Conservation (phyloP, 2,888 invertebrate species). For the Pseudococcus viburni region DNA sequence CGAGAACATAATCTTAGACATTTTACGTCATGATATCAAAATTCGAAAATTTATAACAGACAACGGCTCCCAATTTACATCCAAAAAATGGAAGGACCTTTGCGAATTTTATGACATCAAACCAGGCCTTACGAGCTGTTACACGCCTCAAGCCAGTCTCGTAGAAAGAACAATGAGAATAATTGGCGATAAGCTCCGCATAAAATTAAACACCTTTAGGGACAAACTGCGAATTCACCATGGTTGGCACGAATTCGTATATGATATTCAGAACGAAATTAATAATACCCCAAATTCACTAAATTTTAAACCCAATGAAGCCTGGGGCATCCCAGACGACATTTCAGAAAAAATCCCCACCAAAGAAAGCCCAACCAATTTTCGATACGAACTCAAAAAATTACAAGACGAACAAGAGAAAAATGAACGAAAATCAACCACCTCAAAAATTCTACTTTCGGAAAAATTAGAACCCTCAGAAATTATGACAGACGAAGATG, state of each 20-base stretch:
- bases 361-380: no score
- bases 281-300: no score
- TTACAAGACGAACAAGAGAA: no score
- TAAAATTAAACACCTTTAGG: background rate
- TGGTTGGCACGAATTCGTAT: background rate
- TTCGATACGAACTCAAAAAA: no score
- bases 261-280: no score
- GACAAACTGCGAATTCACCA: background rate
- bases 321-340: no score
- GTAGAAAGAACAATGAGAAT: background rate
- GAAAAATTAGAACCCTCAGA: no score
- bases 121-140: background rate
- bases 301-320: no score
- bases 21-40: background rate
- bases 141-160: background rate
- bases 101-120: background rate
- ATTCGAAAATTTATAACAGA: background rate
- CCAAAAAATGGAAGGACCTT: background rate
- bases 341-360: no score
- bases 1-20: background rate
- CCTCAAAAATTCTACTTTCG: no score
- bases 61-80: background rate
- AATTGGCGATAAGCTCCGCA: background rate
- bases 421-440: no score
- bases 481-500: no score